Evolutionary conservation across 2,113 vertebrate species (phyloP), one percentile per base, ranked within the genome.

Genomic region (Lathamus discolor): DNA sequence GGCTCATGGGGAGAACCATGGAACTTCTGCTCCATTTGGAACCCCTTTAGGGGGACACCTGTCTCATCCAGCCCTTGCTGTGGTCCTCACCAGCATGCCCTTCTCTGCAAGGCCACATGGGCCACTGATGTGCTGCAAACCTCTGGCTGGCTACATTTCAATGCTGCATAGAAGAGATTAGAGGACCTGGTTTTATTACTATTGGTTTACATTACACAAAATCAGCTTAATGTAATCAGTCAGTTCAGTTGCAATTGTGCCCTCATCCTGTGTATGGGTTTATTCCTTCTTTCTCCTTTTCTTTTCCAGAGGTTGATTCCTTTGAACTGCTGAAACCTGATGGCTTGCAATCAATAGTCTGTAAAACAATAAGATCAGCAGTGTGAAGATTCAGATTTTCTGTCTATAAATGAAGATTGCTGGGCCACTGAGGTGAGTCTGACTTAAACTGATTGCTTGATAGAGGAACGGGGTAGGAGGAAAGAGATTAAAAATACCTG

Each of bases 381-480:
- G 46, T 90, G 93, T 0, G 13, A 96, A 94, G 93, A 97, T 97
- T 96, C 95, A 86, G 96, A 93, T 96, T 95, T 96, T 94, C 92
- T 96, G 91, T 73, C 84, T 97, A 82, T 95, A 70, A 86, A 83
- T 3, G 41, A 73, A 83, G 93, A 54, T 48, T 73, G 79, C 95
- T 96, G 88, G 88, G 92, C 92, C 93, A 73, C 27, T 76, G 95
- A 95, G 96, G 96, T 96, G 96, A 97, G 96, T 93, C 91, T 96
- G 97, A 96, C 92, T 92, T 96, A 83, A 93, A 44, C 76, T 77
- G 90, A 87, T 67, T 94, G 95, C 67, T 91, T 91, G 92, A 86
- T 52, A 83, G 88, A 95, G 79, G 90, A 88, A 83, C 59, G 43
- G 10, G 75, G 52, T 79, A 63, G 17, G 76, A 88, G 59, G 52